These are phyloP conservation scores for Encarsia formosa DNA, from an alignment of 2,888 invertebrate genomes.

Conservation along the genomic window DNA sequence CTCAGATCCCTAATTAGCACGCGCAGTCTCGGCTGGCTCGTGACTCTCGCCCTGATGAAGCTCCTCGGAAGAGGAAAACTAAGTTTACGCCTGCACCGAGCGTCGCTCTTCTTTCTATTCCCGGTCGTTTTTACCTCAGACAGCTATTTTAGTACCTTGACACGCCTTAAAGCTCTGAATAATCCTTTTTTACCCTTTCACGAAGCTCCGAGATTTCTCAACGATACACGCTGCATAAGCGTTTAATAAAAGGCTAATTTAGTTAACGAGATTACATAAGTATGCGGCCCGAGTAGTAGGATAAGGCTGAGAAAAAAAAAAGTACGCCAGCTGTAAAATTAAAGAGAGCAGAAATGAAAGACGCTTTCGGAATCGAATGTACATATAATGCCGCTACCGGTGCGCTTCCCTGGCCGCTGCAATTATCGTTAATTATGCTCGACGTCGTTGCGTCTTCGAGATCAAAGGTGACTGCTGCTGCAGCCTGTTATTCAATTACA, in stretches of 20 bases:
- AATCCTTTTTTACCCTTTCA: too few species aligned
- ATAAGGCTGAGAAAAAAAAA: too few species aligned
- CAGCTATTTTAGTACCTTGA: too few species aligned
- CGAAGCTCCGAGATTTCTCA: too few species aligned
- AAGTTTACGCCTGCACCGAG: background rate
- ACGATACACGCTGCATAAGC: too few species aligned
- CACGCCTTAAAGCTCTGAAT: too few species aligned
- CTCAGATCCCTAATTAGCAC: conserved; percentile 14
- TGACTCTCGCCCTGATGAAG: conserved; percentile 7
- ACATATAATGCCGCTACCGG: conserved; percentile 23
- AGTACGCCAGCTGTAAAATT: background rate
- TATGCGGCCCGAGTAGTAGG: too few species aligned
- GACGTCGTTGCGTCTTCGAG: conserved; percentile 15
- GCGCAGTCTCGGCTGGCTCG: background rate
- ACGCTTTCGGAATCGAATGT: conserved; percentile 21
- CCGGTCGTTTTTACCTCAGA: too few species aligned
- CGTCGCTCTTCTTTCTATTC: too few species aligned
- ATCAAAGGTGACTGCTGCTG: conserved; percentile 17
- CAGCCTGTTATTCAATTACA: conserved; percentile 20
- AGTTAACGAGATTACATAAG: background rate
- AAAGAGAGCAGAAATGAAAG: conserved; percentile 5
- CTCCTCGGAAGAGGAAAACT: conserved; percentile 4
- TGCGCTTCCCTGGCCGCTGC: background rate
- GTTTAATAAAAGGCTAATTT: background rate
- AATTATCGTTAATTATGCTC: conserved; percentile 25